Evolutionary conservation across 2,888 invertebrate genomes (phyloP), one percentile per base, ranked within the genome.

Genomic region (Abrostola tripartita): DNA sequence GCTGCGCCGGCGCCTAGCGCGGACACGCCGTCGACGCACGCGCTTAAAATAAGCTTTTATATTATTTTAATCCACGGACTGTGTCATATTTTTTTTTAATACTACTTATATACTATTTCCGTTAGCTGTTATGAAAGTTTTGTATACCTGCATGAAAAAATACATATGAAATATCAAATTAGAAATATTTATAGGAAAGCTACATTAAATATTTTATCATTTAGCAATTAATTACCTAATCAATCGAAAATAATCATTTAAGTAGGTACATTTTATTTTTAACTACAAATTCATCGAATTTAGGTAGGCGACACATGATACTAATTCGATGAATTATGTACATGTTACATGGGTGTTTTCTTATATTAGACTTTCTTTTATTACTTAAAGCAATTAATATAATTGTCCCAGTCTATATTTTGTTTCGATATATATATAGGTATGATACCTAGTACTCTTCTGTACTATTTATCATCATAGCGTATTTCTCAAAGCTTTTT

Each of bases 41-140:
- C 65, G 65, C 75, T 69, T 81, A 75, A 84, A 85, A 88, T 88
- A 87, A 84, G 87, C 72, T 85, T 88, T 88, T 84, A 89, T 90
- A 89, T 90, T 91, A 90, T 91, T 91, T 91, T 89, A 88, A 91
- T 90, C 88, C 85, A 81, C 86, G 77, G 87, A 85, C 81, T 88
- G 88, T 91, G 90, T 89, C 89, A 89, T 89, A 88, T 89, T 86
- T 86, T 85, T 85, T 80, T 84, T 76, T 80, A 83, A 74, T 81
- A 79, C 74, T 80, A 77, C 76, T 81, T 77, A 81, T 79, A 78
- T 76, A 81, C 81, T 86, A 85, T 87, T 88, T 85, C 83, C 72
- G 83, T 74, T 73, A 70, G 70, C 61, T 67, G 76, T 77, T 79
- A 65, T 64, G 69, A 64, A 79, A 78, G 56, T 44, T 49, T 41